Evolutionary conservation across 2,113 vertebrate species (phyloP), one percentile per base, ranked within the genome.

Genomic region (Galemys pyrenaicus): DNA sequence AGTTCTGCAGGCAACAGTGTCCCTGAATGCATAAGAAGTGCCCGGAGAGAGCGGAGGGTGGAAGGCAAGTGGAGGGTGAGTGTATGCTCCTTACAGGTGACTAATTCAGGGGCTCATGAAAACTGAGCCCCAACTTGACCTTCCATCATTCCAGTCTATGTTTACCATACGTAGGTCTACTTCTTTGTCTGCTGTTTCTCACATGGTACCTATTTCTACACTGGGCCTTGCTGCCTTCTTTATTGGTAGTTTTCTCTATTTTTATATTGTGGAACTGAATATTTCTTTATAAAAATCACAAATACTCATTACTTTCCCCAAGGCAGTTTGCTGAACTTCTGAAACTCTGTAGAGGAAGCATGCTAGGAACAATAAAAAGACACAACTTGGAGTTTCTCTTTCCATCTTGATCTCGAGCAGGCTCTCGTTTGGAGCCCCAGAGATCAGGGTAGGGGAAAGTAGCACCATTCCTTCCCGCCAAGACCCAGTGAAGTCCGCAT

Each of bases 241-340:
- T 74, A n/a, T 71, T 79, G 64, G 20, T 88, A 70, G 86, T 17
- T 87, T 78, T 77, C 54, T 94, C 32, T 80, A 83, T 20, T 71
- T n/a, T 89, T 89, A 73, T 54, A 78, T 30, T 77, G 37, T 44
- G 70, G 46, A 67, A 54, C 35, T 65, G 37, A 95, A 78, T 51
- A n/a, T n/a, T 67, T 51, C 26, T 91, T 93, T 39, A 20, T 35
- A 77, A 87, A 58, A 41, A 62, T 62, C 30, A n/a, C 39, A 75
- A 73, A 74, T 44, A 54, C 60, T 46, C 39, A 70, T 32, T 65
- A 46, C 49, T 70, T 65, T 79, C 17, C 11, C n/a, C 17, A 13
- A 71, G 37, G 44, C 35, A 51, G 30, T 80, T 79, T 84, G 58
- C 24, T 74, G 54, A 93, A 80, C 62, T 65, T 62, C 35, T 65